Conservation (phyloP, 2,113 vertebrate genomes). For the Toxotes jaculatrix region DNA sequence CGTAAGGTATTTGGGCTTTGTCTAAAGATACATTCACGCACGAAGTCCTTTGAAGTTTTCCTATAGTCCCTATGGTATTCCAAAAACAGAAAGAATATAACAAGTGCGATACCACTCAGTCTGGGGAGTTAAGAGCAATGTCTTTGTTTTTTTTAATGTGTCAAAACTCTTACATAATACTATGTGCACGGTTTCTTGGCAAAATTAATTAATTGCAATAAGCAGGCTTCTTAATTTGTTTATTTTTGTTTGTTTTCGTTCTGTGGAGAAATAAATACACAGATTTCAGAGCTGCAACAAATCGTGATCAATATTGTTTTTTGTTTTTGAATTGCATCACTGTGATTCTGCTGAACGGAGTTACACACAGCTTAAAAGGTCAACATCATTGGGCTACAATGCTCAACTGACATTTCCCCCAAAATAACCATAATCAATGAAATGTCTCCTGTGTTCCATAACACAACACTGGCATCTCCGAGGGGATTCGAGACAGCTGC, state of each 20-base stretch:
- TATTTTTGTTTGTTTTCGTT: neutral
- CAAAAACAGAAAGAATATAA: neutral
- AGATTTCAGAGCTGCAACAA: constrained; percentile 43
- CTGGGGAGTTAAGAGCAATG: neutral
- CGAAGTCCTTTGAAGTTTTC: constrained; percentile 32
- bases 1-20: neutral
- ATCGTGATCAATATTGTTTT: constrained; percentile 62
- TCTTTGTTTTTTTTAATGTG: constrained; percentile 14
- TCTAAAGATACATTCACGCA: neutral
- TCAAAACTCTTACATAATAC: neutral
- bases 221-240: neutral
- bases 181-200: neutral
- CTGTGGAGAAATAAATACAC: constrained; percentile 3
- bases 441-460: constrained; percentile 63
- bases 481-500: constrained; percentile 55
- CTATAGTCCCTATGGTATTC: neutral
- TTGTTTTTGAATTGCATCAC: constrained; percentile 42
- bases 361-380: constrained; percentile 72
- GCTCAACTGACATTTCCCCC: constrained; percentile 75
- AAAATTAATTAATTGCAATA: neutral
- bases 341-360: constrained; percentile 48
- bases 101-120: neutral
- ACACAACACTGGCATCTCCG: constrained; percentile 48
- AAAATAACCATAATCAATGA: constrained; percentile 80
- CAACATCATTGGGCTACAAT: constrained; percentile 63